Conservation (phyloP, 2,797 vertebrate genomes). For the Pipistrellus pipistrellus region DNA sequence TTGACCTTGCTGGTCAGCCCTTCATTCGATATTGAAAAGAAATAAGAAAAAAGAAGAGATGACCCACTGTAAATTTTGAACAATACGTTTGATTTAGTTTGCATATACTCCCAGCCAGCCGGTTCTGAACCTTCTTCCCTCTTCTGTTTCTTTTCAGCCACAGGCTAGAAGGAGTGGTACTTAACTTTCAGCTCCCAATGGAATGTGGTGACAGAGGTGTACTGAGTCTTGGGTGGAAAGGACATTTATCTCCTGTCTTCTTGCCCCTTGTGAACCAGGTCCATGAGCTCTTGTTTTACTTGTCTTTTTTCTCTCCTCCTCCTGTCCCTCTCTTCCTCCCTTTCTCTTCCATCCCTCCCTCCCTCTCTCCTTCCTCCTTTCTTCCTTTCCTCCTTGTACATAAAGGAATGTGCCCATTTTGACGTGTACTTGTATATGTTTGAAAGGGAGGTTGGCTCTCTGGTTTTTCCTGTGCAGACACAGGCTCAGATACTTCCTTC, state of each 20-base stretch:
- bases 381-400: neutral
- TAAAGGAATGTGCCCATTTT: neutral
- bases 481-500: neutral
- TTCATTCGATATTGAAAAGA: constrained; percentile 94
- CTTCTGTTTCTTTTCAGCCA: constrained; percentile 69
- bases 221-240: constrained; percentile 3
- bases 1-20: constrained; percentile 93
- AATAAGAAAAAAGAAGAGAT: constrained; percentile 92
- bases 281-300: neutral
- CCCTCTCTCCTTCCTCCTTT: neutral
- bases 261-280: neutral
- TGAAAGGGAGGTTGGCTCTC: neutral
- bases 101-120: constrained; percentile 88
- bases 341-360: fast-evolving
- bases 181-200: constrained; percentile 68
- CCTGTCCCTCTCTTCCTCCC: neutral
- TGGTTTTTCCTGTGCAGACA: neutral
- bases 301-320: neutral
- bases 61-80: constrained; percentile 94
- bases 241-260: neutral
- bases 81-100: constrained; percentile 92
- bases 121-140: constrained; percentile 74
- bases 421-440: neutral
- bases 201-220: constrained; percentile 50
- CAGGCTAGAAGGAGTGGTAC: constrained; percentile 71